These are phyloP conservation scores for Masnerella sp. DNA, from an alignment of 2,888 invertebrate species.

Conservation along the genomic window DNA sequence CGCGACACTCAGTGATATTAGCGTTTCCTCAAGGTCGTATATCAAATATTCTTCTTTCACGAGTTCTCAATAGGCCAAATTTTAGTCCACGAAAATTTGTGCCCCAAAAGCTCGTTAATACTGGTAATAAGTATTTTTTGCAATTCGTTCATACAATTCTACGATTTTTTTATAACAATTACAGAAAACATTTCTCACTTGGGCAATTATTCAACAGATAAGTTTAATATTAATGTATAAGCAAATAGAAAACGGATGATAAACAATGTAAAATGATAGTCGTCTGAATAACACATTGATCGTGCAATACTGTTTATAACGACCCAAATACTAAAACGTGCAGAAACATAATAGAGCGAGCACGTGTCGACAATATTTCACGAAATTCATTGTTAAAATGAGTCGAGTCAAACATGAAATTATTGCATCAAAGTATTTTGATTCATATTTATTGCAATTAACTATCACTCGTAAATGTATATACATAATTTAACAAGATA, in stretches of 20 bases:
- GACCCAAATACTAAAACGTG: slow-evolving; percentile 17
- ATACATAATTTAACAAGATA: neutral
- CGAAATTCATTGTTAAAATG: slow-evolving; percentile 23
- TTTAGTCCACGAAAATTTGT: slow-evolving; percentile 20
- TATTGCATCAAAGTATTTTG: slow-evolving; percentile 21
- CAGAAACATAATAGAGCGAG: slow-evolving; percentile 19
- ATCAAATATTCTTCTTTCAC: slow-evolving; percentile 34
- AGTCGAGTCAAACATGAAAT: slow-evolving; percentile 13
- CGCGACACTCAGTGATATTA: slow-evolving; percentile 42
- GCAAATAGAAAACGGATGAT: neutral
- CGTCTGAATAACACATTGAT: slow-evolving; percentile 10
- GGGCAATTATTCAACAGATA: too few species aligned
- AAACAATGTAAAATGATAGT: neutral
- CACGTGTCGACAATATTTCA: slow-evolving; percentile 29
- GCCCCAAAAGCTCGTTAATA: neutral
- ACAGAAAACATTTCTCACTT: too few species aligned
- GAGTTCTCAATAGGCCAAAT: slow-evolving; percentile 17
- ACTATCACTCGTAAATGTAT: slow-evolving; percentile 4
- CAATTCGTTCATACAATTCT: too few species aligned
- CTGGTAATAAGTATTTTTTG: neutral
- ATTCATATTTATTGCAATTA: slow-evolving; percentile 15
- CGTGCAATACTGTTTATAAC: slow-evolving; percentile 13
- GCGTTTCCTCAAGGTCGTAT: slow-evolving; percentile 31
- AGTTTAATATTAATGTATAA: neutral
- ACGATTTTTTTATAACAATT: too few species aligned